Conservation (phyloP, 2,113 vertebrate genomes). For the Sclerurus mexicanus region DNA sequence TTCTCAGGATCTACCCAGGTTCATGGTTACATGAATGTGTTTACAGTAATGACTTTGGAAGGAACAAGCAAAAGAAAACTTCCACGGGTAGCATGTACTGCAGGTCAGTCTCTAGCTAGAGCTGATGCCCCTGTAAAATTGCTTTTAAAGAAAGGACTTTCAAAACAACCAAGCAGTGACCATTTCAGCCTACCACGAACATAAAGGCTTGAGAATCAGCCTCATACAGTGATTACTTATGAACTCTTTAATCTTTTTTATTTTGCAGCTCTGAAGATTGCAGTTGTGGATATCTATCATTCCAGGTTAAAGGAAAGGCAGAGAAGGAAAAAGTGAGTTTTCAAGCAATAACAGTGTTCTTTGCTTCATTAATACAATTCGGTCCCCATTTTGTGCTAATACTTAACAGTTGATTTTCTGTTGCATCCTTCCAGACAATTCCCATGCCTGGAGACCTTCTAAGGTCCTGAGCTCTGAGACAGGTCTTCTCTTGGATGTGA, state of each 20-base stretch:
- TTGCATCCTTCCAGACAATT: background rate
- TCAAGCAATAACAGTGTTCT: background rate
- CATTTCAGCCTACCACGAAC: background rate
- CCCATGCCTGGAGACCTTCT: background rate
- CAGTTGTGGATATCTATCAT: constrained; percentile 98
- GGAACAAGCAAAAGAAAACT: background rate
- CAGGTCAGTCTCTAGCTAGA: background rate
- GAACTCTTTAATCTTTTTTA: background rate
- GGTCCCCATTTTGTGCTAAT: background rate
- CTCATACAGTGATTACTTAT: background rate
- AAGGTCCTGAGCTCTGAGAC: background rate
- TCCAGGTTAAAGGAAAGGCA: constrained; percentile 96
- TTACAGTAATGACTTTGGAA: background rate
- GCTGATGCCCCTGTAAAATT: background rate
- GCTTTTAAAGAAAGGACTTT: background rate
- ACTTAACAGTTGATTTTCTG: background rate
- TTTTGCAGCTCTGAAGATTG: constrained; percentile 91
- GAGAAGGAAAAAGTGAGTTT: constrained; percentile 94
- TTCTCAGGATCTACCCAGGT: background rate
- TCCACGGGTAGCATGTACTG: background rate
- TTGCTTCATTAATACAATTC: background rate
- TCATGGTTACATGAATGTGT: background rate
- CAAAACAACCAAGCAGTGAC: background rate
- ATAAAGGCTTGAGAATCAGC: background rate
- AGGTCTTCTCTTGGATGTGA: no score